Base-by-base conservation (phyloP, 2,113 vertebrate species). In the Jacana jacana region DNA sequence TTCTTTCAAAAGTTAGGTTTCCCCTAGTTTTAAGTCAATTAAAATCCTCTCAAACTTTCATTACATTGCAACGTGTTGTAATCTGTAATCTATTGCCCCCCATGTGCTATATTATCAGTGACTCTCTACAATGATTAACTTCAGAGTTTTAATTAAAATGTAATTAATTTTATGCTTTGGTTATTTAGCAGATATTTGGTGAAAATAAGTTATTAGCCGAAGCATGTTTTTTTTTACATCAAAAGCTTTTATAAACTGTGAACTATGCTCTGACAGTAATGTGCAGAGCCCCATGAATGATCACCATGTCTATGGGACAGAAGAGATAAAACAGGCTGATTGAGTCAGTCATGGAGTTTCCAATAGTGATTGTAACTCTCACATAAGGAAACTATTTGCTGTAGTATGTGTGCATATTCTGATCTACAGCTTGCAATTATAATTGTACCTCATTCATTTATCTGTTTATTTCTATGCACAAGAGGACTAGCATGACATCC, bases 131-230 rank as follows among this genome's bases (percentile, higher is more conserved):
- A 6, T 46, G 48, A 93, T 88, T 91, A 93, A 30, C 33, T 89
- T 87, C 52, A 91, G 65, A 66, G 95, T 86, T 51, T 65, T 91
- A 96, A 95, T 96, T 94, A 96, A 97, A 95, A 83, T 87, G 18
- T 77, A 91, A 92, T 86, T 91, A 79, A 91, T 95, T 96, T 96
- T 90, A 92, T 91, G 70, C 73, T 83, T 82, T 95, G 31, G 35
- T 95, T 93, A 42, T 91, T 97, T 90, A 89, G 40, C 18, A 86
- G 25, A 66, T 65, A 44, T 94, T 91, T 73, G 61, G 10, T 95
- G 42, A 86, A 95, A 89, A 91, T 66, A 68, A 61, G 11, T 18
- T 84, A 77, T 65, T 46, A 88, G 19, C 63, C 57, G 35, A 79
- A 55, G 42, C 31, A 80, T 80, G 71, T 89, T 90, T 88, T 81